Conservation (phyloP, 2,888 invertebrate species). For the Bembecia ichneumoniformis region DNA sequence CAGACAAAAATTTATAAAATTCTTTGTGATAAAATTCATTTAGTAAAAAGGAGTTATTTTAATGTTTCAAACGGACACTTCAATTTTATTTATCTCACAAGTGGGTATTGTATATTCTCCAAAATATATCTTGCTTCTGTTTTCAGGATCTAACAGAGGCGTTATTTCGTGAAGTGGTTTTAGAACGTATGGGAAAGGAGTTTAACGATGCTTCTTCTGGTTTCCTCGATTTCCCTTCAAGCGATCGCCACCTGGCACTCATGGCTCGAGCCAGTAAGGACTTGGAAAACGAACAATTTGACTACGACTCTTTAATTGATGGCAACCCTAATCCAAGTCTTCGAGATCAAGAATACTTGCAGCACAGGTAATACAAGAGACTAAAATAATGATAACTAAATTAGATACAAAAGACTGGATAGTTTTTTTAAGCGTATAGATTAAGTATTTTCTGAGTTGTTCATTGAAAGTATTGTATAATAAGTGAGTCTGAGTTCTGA, state of each 20-base stretch:
- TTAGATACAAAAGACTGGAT: too few species aligned
- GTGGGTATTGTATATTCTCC: neutral
- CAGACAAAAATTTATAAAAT: too few species aligned
- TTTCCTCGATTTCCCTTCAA: constrained; percentile 76
- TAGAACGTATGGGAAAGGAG: constrained; percentile 82
- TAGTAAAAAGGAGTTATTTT: too few species aligned
- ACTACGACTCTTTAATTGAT: constrained; percentile 81
- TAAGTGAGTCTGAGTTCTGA: too few species aligned
- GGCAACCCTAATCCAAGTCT: constrained; percentile 83
- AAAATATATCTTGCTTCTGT: neutral
- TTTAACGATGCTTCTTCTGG: constrained; percentile 76
- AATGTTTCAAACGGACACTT: too few species aligned
- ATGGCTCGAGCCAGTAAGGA: constrained; percentile 73
- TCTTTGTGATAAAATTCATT: too few species aligned
- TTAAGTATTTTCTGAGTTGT: too few species aligned
- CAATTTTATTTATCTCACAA: neutral
- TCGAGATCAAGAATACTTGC: constrained; percentile 89
- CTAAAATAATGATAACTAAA: too few species aligned
- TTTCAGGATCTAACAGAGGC: constrained; percentile 78
- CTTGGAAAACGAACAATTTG: constrained; percentile 74
- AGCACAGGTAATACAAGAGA: constrained; percentile 74
- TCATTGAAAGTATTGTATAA: too few species aligned
- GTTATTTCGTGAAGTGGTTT: constrained; percentile 80
- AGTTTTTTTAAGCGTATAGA: too few species aligned
- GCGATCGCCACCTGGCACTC: constrained; percentile 52